Percentiles rank a stretch among this genome's conserved stretches.
Evolutionary conservation across 1,140 invertebrate genomes (phyloP).

Genomic region (Heliothis subflexa): DNA sequence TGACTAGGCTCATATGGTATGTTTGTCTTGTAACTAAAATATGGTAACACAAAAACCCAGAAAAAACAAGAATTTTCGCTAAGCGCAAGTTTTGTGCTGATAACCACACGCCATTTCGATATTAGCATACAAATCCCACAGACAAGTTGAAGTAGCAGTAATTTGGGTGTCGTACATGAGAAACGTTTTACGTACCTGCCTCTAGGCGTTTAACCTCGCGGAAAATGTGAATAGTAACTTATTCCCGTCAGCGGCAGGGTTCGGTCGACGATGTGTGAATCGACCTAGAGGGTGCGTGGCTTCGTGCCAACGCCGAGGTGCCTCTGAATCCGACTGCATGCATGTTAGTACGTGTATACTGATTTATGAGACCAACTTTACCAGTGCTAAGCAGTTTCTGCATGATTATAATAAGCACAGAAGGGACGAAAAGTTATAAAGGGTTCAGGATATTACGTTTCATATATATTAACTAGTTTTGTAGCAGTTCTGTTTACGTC

Average conservation of each 20-base stretch:
- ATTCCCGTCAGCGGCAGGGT: conserved; percentile 29
- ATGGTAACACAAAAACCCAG: background rate
- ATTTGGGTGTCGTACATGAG: conserved; percentile 38
- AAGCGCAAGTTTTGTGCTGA: background rate
- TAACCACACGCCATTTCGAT: conserved; percentile 21
- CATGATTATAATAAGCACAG: conserved; percentile 34
- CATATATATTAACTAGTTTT: background rate
- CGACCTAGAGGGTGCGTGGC: conserved; percentile 59
- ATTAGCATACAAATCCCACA: conserved; percentile 25
- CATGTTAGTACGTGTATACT: conserved; percentile 55
- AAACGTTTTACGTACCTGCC: conserved; percentile 38
- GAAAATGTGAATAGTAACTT: conserved; percentile 41
- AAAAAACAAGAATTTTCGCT: background rate
- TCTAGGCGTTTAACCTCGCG: conserved; percentile 37
- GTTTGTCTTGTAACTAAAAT: too few relatives aligned
- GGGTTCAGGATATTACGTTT: conserved; percentile 9
- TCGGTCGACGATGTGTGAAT: conserved; percentile 42
- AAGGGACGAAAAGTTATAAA: conserved; percentile 6
- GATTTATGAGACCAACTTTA: conserved; percentile 57
- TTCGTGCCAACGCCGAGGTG: conserved; percentile 55
- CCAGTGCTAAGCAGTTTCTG: conserved; percentile 40
- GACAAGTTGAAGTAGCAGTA: conserved; percentile 20
- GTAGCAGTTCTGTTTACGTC: background rate
- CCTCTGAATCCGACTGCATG: conserved; percentile 54
- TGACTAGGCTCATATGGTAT: too few relatives aligned